A percentile compares a stretch with the other conserved stretches of the same genome.
phyloP scores from a whole-genome alignment of 2,113 vertebrate genomes.

The Rafetus swinhoei region DNA sequence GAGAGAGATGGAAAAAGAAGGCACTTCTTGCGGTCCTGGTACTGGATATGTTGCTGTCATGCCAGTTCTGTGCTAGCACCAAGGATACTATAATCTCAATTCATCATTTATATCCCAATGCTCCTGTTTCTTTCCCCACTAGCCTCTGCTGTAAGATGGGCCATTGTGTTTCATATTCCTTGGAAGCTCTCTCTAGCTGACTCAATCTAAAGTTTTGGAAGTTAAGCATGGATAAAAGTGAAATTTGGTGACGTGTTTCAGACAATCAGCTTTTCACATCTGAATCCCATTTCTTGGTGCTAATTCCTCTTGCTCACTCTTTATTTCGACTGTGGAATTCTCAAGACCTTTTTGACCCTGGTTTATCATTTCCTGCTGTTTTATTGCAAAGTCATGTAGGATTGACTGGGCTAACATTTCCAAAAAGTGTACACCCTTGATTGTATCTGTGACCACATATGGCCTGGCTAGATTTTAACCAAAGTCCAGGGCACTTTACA shows the following conservation, averaged over 20 bases:
- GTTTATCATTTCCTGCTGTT: constrained; percentile 33
- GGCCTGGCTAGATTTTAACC: constrained; percentile 44
- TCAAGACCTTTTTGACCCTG: constrained; percentile 42
- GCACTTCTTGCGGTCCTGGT: neutral
- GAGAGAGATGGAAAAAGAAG: neutral
- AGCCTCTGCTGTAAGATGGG: neutral
- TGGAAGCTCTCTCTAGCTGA: constrained; percentile 67
- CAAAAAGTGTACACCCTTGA: constrained; percentile 58
- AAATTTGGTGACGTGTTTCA: constrained; percentile 64
- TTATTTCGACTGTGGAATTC: constrained; percentile 68
- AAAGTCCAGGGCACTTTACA: constrained; percentile 20
- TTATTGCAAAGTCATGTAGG: constrained; percentile 51
- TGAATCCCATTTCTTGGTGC: constrained; percentile 71
- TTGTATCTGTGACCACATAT: constrained; percentile 1
- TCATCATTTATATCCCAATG: constrained; percentile 38
- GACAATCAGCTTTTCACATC: constrained; percentile 68
- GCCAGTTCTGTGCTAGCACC: neutral
- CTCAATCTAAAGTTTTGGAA: constrained; percentile 63
- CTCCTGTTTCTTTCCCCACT: constrained; percentile 35
- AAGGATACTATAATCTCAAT: neutral
- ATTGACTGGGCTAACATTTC: constrained; percentile 52
- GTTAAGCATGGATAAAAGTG: constrained; percentile 62
- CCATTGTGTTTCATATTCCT: constrained; percentile 62
- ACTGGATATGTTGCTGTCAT: neutral
- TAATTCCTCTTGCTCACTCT: constrained; percentile 73